Percentiles rank a stretch among this genome's conserved stretches.
phyloP scores from a whole-genome alignment of 2,113 vertebrate genomes.

The Ciconia maguari region DNA sequence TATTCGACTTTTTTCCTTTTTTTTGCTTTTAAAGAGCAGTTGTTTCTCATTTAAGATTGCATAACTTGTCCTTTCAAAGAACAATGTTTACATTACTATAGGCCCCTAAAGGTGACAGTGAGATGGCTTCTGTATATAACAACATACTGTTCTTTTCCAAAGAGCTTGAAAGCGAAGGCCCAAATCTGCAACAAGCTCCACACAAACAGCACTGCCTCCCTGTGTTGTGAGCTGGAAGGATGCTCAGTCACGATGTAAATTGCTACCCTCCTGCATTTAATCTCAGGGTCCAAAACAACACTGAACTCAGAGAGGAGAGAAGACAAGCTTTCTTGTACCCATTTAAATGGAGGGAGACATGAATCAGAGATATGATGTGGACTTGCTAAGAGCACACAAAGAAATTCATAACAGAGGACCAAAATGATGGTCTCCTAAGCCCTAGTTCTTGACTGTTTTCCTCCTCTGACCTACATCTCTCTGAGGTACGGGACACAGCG shows the following conservation, averaged over 20 bases:
- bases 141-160: background rate
- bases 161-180: background rate
- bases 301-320: background rate
- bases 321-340: background rate
- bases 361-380: background rate
- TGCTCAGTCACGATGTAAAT: too few species aligned
- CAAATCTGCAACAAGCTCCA: background rate
- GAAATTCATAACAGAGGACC: background rate
- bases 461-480: background rate
- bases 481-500: background rate
- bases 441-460: background rate
- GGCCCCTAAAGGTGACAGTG: background rate
- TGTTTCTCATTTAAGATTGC: background rate
- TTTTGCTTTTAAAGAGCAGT: background rate
- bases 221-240: too few species aligned
- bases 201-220: background rate
- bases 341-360: background rate
- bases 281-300: background rate
- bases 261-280: background rate
- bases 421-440: background rate
- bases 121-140: background rate
- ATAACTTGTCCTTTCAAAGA: background rate
- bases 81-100: background rate
- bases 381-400: background rate
- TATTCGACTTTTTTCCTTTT: background rate